phyloP scores from a whole-genome alignment of 2,888 invertebrate species.

The Bombyx huttoni region DNA sequence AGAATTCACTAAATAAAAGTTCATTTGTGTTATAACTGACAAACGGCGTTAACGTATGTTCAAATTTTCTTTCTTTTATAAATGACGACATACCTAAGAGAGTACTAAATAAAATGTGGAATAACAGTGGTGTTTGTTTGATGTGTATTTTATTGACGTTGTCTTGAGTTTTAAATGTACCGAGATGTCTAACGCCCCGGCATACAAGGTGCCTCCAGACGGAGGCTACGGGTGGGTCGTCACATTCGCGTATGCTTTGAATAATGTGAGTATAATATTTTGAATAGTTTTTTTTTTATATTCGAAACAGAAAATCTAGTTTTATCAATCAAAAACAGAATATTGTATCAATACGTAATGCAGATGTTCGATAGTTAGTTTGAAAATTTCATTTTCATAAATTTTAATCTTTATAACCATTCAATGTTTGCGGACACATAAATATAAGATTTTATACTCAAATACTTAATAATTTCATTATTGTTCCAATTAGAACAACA shows the following conservation, averaged over 20 bases:
- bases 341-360: no score
- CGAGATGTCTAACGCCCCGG: constrained; percentile 33
- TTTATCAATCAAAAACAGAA: no score
- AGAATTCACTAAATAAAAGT: background rate
- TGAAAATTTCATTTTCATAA: no score
- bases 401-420: no score
- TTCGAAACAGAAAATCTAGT: no score
- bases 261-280: constrained; percentile 71
- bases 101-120: constrained; percentile 14
- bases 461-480: no score
- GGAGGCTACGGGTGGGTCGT: constrained; percentile 79
- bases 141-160: constrained; percentile 15
- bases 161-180: constrained; percentile 8
- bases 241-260: constrained; percentile 71
- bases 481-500: no score
- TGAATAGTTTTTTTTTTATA: no score
- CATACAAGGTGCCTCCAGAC: constrained; percentile 70
- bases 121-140: constrained; percentile 10
- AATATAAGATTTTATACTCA: no score
- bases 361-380: no score
- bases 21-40: background rate
- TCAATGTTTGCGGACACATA: no score
- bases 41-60: background rate
- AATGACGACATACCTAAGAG: background rate
- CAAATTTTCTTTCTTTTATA: background rate